A percentile compares a stretch with the other conserved stretches of the same genome.
Evolutionary conservation across 2,888 invertebrate genomes (phyloP).

Genomic region (Cheilosia urbana): DNA sequence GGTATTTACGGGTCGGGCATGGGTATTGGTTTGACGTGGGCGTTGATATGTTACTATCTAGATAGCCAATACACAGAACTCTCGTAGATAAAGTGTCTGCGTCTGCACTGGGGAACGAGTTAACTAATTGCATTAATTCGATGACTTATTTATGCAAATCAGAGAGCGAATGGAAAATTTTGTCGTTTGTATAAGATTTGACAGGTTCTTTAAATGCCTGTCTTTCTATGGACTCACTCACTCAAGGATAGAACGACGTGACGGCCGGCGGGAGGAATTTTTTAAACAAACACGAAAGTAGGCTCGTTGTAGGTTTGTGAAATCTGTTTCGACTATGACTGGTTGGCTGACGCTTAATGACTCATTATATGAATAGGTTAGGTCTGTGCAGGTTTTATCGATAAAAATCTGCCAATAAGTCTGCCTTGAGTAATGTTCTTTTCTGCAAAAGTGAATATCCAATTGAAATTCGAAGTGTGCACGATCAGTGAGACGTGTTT

Average conservation of each 20-base stretch:
- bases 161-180: slow-evolving; percentile 61
- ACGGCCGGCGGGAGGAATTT: not conserved
- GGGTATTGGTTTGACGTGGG: not conserved
- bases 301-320: no score
- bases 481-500: no score
- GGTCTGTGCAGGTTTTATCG: no score
- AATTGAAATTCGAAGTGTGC: no score
- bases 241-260: slow-evolving; percentile 42
- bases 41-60: not conserved
- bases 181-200: slow-evolving; percentile 56
- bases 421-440: no score
- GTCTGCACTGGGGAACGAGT: slow-evolving; percentile 41
- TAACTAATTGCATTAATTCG: slow-evolving; percentile 72
- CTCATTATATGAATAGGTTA: no score
- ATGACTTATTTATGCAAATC: slow-evolving; percentile 69
- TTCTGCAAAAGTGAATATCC: no score
- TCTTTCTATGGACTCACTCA: slow-evolving; percentile 9
- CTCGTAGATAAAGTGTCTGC: slow-evolving; percentile 27
- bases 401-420: no score
- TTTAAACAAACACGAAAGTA: no score
- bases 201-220: slow-evolving; percentile 59
- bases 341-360: no score
- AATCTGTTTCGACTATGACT: no score
- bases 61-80: not conserved
- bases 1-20: slow-evolving; percentile 5